phyloP scores from a whole-genome alignment of 2,888 invertebrate genomes.

The Thera britannica region DNA sequence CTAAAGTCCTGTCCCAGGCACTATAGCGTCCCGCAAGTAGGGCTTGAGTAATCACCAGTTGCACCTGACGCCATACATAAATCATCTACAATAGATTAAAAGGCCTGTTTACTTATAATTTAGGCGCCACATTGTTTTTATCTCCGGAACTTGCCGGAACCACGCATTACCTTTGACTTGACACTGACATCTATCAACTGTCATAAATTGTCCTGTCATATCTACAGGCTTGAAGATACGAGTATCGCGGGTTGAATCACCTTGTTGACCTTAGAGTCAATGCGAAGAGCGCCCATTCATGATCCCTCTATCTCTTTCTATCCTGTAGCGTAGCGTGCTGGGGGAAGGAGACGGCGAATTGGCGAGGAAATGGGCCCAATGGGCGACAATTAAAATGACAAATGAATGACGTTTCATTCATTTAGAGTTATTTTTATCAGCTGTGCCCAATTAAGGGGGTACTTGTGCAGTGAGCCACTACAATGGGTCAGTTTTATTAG shows the following conservation, averaged over 20 bases:
- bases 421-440: constrained; percentile 28
- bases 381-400: constrained; percentile 22
- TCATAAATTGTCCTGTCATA: constrained; percentile 27
- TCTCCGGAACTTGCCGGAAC: constrained; percentile 22
- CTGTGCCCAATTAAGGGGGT: constrained; percentile 19
- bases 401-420: constrained; percentile 31
- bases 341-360: constrained; percentile 18
- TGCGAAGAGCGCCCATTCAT: constrained; percentile 70
- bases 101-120: neutral
- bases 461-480: neutral
- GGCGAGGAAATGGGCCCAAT: constrained; percentile 17
- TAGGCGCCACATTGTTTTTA: constrained; percentile 27
- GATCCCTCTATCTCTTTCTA: constrained; percentile 49
- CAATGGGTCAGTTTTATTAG: too few relatives aligned
- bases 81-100: too few relatives aligned
- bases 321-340: neutral
- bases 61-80: too few relatives aligned
- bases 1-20: too few relatives aligned
- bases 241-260: constrained; percentile 66
- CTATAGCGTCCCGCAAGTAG: too few relatives aligned
- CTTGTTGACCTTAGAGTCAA: constrained; percentile 75
- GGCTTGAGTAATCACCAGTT: too few relatives aligned
- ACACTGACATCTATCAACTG: constrained; percentile 29
- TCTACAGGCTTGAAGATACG: constrained; percentile 34
- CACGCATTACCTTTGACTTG: constrained; percentile 27